Percentiles rank a stretch among this genome's conserved stretches.
Evolutionary conservation across 2,797 vertebrate species (phyloP).

Genomic region (Crossoptilon crossoptilon): DNA sequence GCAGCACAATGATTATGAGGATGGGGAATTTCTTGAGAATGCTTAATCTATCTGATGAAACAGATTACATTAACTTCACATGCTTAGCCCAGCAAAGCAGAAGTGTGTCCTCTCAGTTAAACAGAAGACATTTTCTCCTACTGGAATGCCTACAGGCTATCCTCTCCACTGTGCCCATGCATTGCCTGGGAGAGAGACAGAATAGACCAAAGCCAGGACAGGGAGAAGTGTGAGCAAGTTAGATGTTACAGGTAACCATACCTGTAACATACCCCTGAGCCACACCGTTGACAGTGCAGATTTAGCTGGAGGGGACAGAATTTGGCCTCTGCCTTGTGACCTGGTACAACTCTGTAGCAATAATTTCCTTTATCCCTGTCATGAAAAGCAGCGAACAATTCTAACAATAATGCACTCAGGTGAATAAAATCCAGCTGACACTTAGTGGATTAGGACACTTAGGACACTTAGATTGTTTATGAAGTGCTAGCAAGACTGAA

Average conservation of each 20-base stretch:
- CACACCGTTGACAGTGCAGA: background rate
- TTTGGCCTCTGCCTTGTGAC: background rate
- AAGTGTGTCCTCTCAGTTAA: background rate
- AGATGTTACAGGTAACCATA: background rate
- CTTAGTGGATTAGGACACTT: background rate
- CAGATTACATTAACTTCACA: background rate
- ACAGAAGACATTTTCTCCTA: background rate
- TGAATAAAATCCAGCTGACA: conserved; percentile 52
- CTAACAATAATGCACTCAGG: background rate
- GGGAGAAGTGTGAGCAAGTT: background rate
- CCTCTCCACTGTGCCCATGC: background rate
- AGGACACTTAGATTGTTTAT: background rate
- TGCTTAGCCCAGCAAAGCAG: background rate
- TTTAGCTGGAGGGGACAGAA: background rate
- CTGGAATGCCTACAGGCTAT: background rate
- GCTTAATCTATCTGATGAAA: background rate
- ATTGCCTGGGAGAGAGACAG: background rate
- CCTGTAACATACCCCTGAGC: background rate
- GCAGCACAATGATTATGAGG: background rate
- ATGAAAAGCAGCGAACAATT: background rate
- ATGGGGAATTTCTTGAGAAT: background rate
- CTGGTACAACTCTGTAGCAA: background rate
- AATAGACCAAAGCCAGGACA: background rate
- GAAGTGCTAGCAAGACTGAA: conserved; percentile 17
- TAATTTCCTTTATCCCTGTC: background rate